These are phyloP conservation scores for Picathartes gymnocephalus DNA, from an alignment of 2,113 vertebrate species.

Conservation along the genomic window DNA sequence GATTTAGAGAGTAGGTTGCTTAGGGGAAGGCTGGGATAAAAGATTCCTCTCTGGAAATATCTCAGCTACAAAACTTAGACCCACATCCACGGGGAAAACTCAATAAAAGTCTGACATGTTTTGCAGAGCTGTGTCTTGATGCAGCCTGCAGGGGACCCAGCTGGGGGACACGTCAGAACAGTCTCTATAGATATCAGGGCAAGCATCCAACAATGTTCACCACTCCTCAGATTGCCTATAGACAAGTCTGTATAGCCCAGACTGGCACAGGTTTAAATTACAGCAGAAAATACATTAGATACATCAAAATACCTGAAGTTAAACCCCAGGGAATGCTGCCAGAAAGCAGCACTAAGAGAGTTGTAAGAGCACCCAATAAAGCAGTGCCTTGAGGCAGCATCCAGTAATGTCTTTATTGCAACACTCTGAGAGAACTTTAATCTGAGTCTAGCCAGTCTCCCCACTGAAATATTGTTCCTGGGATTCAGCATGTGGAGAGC, in stretches of 20 bases:
- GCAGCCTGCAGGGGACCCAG: neutral
- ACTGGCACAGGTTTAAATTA: neutral
- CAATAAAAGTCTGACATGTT: neutral
- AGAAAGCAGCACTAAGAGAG: neutral
- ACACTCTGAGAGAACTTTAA: neutral
- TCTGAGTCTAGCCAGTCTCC: neutral
- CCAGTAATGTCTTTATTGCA: neutral
- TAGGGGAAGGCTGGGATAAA: neutral
- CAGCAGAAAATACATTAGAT: conserved; percentile 33
- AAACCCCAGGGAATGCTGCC: conserved; percentile 1
- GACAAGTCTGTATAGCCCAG: neutral
- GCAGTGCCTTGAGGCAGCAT: neutral
- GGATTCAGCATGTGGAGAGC: neutral
- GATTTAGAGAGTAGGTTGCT: neutral
- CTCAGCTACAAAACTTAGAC: neutral
- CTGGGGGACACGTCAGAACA: neutral
- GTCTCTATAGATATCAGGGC: neutral
- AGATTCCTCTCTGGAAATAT: neutral
- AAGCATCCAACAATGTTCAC: neutral
- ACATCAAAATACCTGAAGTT: conserved; percentile 5
- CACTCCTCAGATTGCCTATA: neutral
- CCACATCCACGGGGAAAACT: fast-evolving
- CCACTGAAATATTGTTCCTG: neutral
- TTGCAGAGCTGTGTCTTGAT: neutral
- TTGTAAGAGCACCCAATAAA: neutral